Evolutionary conservation across 2,797 vertebrate genomes (phyloP).

Genomic region (Eptatretus atami): DNA sequence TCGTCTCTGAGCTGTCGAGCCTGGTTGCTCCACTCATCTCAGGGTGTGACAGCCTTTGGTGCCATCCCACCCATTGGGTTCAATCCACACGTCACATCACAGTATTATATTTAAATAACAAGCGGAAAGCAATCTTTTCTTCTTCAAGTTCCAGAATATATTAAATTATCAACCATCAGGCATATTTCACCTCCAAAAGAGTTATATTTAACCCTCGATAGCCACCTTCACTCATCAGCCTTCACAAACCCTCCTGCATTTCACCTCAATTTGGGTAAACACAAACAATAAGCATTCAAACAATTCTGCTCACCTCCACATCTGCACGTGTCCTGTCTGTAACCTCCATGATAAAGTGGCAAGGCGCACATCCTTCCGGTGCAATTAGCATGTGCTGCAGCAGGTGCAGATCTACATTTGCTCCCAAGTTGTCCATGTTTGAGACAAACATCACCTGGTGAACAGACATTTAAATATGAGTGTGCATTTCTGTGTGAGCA

Average conservation of each 20-base stretch:
- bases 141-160: no score
- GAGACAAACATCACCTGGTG: conserved; percentile 41
- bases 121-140: no score
- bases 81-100: no score
- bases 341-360: conserved; percentile 95
- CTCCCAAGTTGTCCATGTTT: conserved; percentile 91
- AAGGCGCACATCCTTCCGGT: conserved; percentile 37
- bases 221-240: not conserved
- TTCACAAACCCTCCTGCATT: not conserved
- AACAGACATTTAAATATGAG: no score
- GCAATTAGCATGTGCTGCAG: conserved; percentile 66
- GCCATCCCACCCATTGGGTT: no score
- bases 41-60: no score
- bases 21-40: no score
- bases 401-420: conserved; percentile 75
- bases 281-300: not conserved
- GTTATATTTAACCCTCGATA: no score
- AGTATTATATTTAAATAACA: no score
- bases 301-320: conserved; percentile 34
- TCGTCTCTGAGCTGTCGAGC: no score
- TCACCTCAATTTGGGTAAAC: not conserved
- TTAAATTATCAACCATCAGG: not conserved
- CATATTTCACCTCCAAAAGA: not conserved
- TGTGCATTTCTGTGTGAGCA: no score
- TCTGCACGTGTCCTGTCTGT: conserved; percentile 84